Evolutionary conservation across 2,797 vertebrate species (phyloP), one percentile per base, ranked within the genome.

Genomic region (Fundulus diaphanus): DNA sequence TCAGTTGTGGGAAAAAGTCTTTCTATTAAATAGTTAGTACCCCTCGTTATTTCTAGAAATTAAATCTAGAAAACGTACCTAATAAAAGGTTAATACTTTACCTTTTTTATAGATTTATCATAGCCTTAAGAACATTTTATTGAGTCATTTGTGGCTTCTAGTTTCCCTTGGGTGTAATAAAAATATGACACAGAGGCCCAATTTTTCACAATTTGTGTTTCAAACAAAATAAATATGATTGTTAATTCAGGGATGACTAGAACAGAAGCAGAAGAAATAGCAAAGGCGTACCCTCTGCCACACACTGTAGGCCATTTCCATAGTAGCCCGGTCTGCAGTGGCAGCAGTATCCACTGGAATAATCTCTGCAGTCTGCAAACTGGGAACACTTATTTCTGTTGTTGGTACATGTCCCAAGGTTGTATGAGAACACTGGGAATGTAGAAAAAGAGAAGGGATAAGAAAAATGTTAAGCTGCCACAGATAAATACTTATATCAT

Each of bases 241-340:
- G 11, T 42, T 42, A 7, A 7, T 42, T 42, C 7, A 42, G 7
- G 40, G 40, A 42, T 42, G 40, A 42, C 29, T 40, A 54, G 3
- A 59, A 31, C 2, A 67, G n/a, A 5, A 29, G n/a, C 31, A 65
- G 7, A 7, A 44, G 37, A 29, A 42, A 35, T 7, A 69, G 44
- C 8, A 37, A 63, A 67, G 13, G 3, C 52, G 1, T 79, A 99
- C 98, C 98, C 92, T 98, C 97, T 33, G 97, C 96, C 11, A 99
- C 93, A 73, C 98, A 99, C n/a, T 99, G 96, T 63, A 95, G 95
- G 79, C 98, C 98, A 5, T 97, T 97, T 74, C 98, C 98, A 4
- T 97, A 99, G 89, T 96, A 99, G n/a, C 97, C 97, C 12, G 96
- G 93, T 73, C 94, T 95, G 66, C 98, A 99, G 76, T 93, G 93